Conservation (phyloP, 2,113 vertebrate species). For the Colistium nudipinnis region DNA sequence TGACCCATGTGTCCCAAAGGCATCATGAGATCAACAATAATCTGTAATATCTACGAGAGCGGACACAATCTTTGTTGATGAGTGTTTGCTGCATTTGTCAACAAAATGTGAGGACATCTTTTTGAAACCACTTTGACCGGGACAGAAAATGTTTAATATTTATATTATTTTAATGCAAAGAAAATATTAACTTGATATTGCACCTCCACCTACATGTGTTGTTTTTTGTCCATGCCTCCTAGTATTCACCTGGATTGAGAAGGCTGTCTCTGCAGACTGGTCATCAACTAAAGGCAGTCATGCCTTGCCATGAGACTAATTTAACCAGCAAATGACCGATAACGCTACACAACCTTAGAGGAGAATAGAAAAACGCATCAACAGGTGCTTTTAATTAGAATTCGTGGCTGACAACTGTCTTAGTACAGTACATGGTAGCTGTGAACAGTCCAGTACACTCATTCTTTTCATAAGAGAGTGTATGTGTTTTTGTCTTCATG, state of each 20-base stretch:
- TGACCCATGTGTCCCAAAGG: neutral
- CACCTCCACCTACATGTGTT: neutral
- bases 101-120: neutral
- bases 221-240: constrained; percentile 17
- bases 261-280: constrained; percentile 59
- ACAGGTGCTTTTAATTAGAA: constrained; percentile 59
- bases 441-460: neutral
- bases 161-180: neutral
- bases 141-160: neutral
- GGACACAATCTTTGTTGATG: neutral
- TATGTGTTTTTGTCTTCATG: neutral
- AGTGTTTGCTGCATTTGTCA: neutral
- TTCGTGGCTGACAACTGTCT: constrained; percentile 23
- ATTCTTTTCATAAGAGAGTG: neutral
- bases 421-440: neutral
- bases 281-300: constrained; percentile 77
- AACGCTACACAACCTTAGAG: constrained; percentile 67
- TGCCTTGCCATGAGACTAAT: constrained; percentile 74
- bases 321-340: constrained; percentile 80
- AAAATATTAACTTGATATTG: neutral
- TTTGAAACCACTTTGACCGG: neutral
- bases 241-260: constrained; percentile 47
- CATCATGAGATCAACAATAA: neutral
- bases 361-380: constrained; percentile 48
- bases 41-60: no score